Evolutionary conservation across 2,888 invertebrate genomes (phyloP).

Genomic region (Gymnocheta viridis): DNA sequence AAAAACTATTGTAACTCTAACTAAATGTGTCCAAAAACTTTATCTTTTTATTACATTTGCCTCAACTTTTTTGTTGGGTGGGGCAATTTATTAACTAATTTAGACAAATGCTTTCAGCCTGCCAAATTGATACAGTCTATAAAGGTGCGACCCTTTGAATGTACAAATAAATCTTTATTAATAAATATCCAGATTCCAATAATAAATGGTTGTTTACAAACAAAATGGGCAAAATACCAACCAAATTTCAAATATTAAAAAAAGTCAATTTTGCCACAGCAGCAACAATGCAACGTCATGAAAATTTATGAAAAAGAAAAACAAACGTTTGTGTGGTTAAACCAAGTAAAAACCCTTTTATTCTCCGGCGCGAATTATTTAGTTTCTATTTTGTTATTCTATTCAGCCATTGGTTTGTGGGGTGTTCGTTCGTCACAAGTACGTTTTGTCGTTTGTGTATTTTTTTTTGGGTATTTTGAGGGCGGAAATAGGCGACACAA

Average conservation of each 20-base stretch:
- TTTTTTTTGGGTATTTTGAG: slow-evolving; percentile 30
- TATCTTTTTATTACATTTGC: too few relatives aligned
- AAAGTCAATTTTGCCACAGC: neutral
- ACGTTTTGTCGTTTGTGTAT: slow-evolving; percentile 25
- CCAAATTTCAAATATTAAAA: neutral
- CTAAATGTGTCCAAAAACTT: too few relatives aligned
- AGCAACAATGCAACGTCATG: slow-evolving; percentile 30
- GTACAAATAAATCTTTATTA: slow-evolving; percentile 4
- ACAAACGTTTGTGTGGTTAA: slow-evolving; percentile 35
- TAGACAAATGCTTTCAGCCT: neutral
- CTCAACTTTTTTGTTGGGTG: too few relatives aligned
- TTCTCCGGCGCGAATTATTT: slow-evolving; percentile 49
- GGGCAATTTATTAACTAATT: neutral
- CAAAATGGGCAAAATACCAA: slow-evolving; percentile 35
- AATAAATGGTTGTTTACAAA: slow-evolving; percentile 38
- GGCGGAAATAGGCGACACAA: slow-evolving; percentile 63
- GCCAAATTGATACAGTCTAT: neutral
- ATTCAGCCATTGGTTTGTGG: slow-evolving; percentile 24
- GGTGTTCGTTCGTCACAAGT: neutral
- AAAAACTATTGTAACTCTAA: too few relatives aligned
- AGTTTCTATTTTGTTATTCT: slow-evolving; percentile 26
- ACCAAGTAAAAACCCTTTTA: neutral
- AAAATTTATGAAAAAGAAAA: slow-evolving; percentile 18
- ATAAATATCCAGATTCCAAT: slow-evolving; percentile 3
- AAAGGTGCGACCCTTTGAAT: neutral